These are phyloP conservation scores for Neuroscelio doddi DNA, from an alignment of 2,888 invertebrate species.

Conservation along the genomic window DNA sequence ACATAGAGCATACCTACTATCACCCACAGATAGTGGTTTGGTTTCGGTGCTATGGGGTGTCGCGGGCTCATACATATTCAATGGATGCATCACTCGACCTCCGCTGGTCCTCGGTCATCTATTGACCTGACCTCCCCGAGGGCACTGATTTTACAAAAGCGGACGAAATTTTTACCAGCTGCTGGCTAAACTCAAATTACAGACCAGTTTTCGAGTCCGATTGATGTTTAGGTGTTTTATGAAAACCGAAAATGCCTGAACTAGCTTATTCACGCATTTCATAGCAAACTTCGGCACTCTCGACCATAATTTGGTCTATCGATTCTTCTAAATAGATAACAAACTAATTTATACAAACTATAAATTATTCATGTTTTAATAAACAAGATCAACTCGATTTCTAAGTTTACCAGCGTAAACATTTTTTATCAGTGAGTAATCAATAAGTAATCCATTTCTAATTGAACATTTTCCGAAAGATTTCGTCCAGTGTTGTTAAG, in stretches of 20 bases:
- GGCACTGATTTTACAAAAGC: slow-evolving; percentile 47
- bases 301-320: no score
- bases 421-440: no score
- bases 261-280: not conserved
- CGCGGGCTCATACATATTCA: slow-evolving; percentile 79
- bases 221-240: slow-evolving; percentile 70
- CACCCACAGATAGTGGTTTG: slow-evolving; percentile 71
- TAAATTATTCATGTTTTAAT: no score
- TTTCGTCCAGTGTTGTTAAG: no score
- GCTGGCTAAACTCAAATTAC: slow-evolving; percentile 68
- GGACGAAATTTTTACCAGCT: slow-evolving; percentile 64
- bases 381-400: no score
- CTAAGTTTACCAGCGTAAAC: no score
- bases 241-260: slow-evolving; percentile 58
- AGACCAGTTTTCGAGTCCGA: slow-evolving; percentile 69
- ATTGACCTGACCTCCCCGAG: slow-evolving; percentile 61
- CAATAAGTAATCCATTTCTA: no score
- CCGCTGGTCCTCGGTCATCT: slow-evolving; percentile 64
- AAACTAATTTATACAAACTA: no score
- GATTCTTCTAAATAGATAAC: no score
- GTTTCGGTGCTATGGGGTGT: slow-evolving; percentile 69
- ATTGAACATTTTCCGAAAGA: no score
- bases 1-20: slow-evolving; percentile 70
- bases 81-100: slow-evolving; percentile 75
- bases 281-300: not conserved